Conservation (phyloP, 2,888 invertebrate species). For the Nymphalis urticae region DNA sequence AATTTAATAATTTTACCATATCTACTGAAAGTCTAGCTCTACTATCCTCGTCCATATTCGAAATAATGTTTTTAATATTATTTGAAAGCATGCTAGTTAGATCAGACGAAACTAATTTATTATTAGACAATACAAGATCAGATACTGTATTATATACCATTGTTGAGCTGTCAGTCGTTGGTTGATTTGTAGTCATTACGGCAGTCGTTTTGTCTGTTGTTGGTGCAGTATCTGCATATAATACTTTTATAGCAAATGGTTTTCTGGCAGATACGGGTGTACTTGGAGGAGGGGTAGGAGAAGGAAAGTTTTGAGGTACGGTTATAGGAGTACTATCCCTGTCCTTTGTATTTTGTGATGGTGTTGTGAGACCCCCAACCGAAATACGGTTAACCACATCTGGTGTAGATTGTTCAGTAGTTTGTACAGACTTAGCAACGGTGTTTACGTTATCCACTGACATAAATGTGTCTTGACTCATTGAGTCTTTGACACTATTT, state of each 20-base stretch:
- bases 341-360: constrained; percentile 63
- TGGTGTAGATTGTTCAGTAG: constrained; percentile 69
- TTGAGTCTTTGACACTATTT: constrained; percentile 69
- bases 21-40: constrained; percentile 76
- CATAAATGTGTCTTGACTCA: constrained; percentile 60
- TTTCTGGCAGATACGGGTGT: constrained; percentile 72
- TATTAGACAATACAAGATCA: constrained; percentile 75
- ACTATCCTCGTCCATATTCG: constrained; percentile 72
- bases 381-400: constrained; percentile 76
- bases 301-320: constrained; percentile 47
- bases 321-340: constrained; percentile 58
- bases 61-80: constrained; percentile 72
- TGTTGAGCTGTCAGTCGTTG: constrained; percentile 71
- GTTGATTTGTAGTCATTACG: constrained; percentile 61
- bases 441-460: constrained; percentile 66
- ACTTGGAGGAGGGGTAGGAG: constrained; percentile 58
- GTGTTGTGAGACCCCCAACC: constrained; percentile 69
- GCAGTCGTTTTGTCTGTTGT: constrained; percentile 71
- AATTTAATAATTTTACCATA: constrained; percentile 76
- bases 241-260: constrained; percentile 76
- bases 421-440: constrained; percentile 77
- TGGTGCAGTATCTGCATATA: constrained; percentile 73
- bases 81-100: constrained; percentile 80
- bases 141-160: constrained; percentile 78
- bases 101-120: constrained; percentile 74